Evolutionary conservation across 1,140 invertebrate species (phyloP).

Genomic region (Magallana gigas): DNA sequence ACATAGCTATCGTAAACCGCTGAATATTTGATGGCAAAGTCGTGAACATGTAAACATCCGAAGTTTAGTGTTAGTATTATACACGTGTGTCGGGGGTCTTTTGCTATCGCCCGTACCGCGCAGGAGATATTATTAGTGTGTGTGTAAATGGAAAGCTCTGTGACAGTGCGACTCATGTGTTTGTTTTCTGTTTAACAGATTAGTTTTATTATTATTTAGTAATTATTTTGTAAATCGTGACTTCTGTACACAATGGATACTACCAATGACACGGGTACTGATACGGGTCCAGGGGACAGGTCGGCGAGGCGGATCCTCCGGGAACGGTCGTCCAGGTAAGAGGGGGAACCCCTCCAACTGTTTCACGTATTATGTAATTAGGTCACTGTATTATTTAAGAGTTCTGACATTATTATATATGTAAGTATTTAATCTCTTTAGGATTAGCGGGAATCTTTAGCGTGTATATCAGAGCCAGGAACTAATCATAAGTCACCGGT

Average conservation of each 20-base stretch:
- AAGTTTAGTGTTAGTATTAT: not conserved
- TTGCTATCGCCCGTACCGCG: not conserved
- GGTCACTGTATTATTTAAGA: not conserved
- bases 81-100: conserved; percentile 16
- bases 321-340: conserved; percentile 13
- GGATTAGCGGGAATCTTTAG: not conserved
- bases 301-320: not conserved
- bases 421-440: not conserved
- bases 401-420: no score
- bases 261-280: not conserved
- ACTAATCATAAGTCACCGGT: no score
- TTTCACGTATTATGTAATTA: not conserved
- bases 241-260: conserved; percentile 8
- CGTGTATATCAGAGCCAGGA: no score
- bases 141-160: not conserved
- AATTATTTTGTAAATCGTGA: not conserved
- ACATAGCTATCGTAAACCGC: conserved; percentile 1
- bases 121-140: not conserved
- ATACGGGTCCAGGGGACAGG: conserved; percentile 6
- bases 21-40: conserved; percentile 24
- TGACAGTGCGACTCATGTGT: conserved; percentile 1
- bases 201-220: no score
- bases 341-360: not conserved
- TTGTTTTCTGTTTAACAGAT: not conserved
- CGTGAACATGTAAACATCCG: conserved; percentile 22